Percentiles rank a stretch among this genome's conserved stretches.
phyloP scores from a whole-genome alignment of 2,888 invertebrate genomes.

The Colletes collaris region DNA sequence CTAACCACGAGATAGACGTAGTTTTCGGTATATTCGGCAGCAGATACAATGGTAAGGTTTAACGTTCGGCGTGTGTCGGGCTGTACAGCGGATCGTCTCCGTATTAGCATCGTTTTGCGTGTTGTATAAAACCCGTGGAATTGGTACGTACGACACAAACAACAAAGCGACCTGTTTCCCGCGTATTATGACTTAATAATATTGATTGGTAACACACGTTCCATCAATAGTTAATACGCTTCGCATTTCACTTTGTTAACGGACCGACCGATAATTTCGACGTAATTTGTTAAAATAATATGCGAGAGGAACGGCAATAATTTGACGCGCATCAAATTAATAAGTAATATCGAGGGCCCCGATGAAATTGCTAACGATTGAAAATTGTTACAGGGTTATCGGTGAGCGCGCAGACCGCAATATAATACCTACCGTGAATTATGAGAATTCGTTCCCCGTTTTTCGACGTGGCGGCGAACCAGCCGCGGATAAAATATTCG shows the following conservation, averaged over 20 bases:
- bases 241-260: constrained; percentile 19
- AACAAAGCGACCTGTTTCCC: not conserved
- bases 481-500: constrained; percentile 38
- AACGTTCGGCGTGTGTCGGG: too few relatives aligned
- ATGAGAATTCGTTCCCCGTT: constrained; percentile 10
- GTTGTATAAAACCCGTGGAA: too few relatives aligned
- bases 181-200: constrained; percentile 31
- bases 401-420: constrained; percentile 7
- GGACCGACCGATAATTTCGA: constrained; percentile 12
- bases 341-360: constrained; percentile 40
- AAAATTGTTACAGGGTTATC: constrained; percentile 18
- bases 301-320: constrained; percentile 20
- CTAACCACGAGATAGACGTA: too few relatives aligned
- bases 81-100: not conserved
- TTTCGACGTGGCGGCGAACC: constrained; percentile 5
- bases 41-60: too few relatives aligned
- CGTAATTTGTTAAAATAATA: constrained; percentile 52
- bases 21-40: too few relatives aligned
- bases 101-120: not conserved
- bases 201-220: constrained; percentile 15
- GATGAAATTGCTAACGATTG: constrained; percentile 44
- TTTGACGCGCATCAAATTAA: constrained; percentile 47
- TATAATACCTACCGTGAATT: constrained; percentile 11
- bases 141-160: constrained; percentile 1
- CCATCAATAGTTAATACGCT: constrained; percentile 35